Evolutionary conservation across 2,113 vertebrate genomes (phyloP), one percentile per base, ranked within the genome.

Genomic region (Casuarius casuarius): DNA sequence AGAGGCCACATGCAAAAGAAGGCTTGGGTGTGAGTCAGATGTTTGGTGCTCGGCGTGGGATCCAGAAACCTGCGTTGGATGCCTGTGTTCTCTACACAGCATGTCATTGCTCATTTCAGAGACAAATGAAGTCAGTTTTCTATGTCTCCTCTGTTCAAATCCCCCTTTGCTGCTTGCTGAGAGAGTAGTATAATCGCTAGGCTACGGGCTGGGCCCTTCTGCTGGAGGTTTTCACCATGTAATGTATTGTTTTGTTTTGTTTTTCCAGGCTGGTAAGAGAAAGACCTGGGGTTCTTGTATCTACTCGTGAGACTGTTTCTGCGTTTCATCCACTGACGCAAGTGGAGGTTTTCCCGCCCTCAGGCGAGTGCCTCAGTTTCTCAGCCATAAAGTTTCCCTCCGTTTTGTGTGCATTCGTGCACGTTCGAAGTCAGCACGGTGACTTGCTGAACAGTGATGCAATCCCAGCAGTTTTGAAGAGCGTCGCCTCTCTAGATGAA

Each of bases 351-450:
- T 89, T 9, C 5, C 3, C 23, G 66, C 12, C 17, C 6, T 86
- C 25, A 54, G 7, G 21, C 54, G 33, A 6, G 19, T 84, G 46
- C 14, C 8, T 15, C 21, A 31, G 35, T 59, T 71, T 59, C 38
- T 29, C 75, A 16, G 9, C 15, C 3, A 0, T 18, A 29, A 9
- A 63, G 33, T 7, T 35, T 90, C 26, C 16, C 19, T 61, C 20
- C 52, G 68, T 70, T 11, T 8, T 20, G 5, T 0, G 0, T 51
- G 15, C 6, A 0, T 74, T 89, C 29, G 5, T 71, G 40, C 31
- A 11, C 16, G 4, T 42, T 15, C 11, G 3, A 0, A 1, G 2
- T n/a, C 22, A 28, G 12, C 1, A 1, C 16, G 52, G 9, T 73
- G 51, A 56, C 54, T 87, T 46, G 2, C 35, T 82, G 13, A 25